A percentile compares a stretch with the other conserved stretches of the same genome.
phyloP scores from a whole-genome alignment of 1,140 invertebrate genomes.

The Pseudobourletiella spinata region DNA sequence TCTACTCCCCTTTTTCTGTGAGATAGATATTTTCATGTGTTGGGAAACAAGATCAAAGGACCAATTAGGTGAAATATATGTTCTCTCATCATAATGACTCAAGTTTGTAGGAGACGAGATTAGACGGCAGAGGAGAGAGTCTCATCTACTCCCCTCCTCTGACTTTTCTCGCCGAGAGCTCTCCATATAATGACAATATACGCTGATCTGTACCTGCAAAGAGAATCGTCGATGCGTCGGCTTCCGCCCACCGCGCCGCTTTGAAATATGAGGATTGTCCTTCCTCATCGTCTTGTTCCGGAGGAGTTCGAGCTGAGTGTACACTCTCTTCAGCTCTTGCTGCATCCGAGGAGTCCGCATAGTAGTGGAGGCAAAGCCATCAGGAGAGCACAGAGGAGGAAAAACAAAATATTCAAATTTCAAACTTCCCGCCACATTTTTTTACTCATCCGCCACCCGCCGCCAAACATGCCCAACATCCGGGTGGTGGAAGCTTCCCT shows the following conservation, averaged over 20 bases:
- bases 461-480: no score
- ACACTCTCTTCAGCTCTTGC: slow-evolving; percentile 82
- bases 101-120: no score
- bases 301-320: slow-evolving; percentile 76
- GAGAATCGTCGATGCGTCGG: slow-evolving; percentile 80
- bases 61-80: background rate
- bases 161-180: no score
- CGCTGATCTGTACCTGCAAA: slow-evolving; percentile 54
- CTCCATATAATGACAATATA: background rate
- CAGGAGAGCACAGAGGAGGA: no score
- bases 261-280: slow-evolving; percentile 92
- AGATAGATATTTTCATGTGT: slow-evolving; percentile 14
- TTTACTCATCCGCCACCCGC: no score
- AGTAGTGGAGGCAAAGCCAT: no score
- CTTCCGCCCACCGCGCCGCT: slow-evolving; percentile 81
- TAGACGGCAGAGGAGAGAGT: no score
- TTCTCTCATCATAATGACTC: background rate
- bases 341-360: slow-evolving; percentile 39
- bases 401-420: slow-evolving; percentile 15
- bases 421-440: background rate
- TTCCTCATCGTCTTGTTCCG: slow-evolving; percentile 81
- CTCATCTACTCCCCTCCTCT: no score
- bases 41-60: slow-evolving; percentile 3
- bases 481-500: no score
- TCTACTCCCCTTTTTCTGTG: slow-evolving; percentile 68